Conservation (phyloP, 2,113 vertebrate species). For the Lagopus muta region DNA sequence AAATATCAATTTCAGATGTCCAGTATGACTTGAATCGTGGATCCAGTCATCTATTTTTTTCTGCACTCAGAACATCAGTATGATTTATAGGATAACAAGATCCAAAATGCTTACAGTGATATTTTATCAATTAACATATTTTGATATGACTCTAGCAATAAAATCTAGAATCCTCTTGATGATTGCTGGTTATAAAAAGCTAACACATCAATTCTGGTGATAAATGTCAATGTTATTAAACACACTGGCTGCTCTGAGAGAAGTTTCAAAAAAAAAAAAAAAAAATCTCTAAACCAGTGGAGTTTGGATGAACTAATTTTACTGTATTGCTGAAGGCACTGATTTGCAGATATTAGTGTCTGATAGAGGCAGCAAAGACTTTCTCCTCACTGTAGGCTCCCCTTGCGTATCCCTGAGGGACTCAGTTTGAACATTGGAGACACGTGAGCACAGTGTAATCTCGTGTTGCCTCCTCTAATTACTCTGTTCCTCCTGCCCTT, state of each 20-base stretch:
- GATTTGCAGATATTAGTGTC: conserved; percentile 30
- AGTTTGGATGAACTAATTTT: conserved; percentile 12
- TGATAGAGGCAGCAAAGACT: neutral
- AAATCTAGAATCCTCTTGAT: neutral
- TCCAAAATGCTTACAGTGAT: neutral
- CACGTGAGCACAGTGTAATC: conserved; percentile 14
- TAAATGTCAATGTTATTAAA: neutral
- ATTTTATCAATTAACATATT: neutral
- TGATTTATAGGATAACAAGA: neutral
- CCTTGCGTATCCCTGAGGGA: neutral
- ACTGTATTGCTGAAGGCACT: neutral
- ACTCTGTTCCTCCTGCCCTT: neutral
- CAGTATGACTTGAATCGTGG: neutral
- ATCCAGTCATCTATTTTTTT: fast-evolving
- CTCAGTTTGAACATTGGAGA: neutral
- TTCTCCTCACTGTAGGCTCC: neutral
- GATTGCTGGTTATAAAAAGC: neutral
- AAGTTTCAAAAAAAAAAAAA: neutral
- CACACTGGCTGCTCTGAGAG: neutral
- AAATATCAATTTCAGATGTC: neutral
- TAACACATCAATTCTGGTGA: neutral
- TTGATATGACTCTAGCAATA: neutral
- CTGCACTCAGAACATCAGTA: neutral
- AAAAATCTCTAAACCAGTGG: neutral
- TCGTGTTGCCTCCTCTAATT: conserved; percentile 42